These are phyloP conservation scores for Conger conger DNA, from an alignment of 2,113 vertebrate species.

Conservation along the genomic window DNA sequence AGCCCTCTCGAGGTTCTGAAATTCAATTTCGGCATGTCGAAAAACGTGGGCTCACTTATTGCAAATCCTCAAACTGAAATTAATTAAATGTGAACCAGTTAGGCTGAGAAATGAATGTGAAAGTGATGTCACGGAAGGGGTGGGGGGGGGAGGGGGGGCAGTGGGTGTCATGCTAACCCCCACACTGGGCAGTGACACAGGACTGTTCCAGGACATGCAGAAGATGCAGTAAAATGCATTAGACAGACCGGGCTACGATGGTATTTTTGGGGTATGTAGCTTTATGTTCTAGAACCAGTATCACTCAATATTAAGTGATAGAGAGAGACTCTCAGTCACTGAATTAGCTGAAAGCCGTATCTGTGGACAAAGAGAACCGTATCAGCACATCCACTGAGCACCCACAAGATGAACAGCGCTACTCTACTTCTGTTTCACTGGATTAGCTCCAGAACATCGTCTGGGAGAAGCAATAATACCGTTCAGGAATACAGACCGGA, in stretches of 20 bases:
- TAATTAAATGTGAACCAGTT: conserved; percentile 34
- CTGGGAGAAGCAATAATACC: background rate
- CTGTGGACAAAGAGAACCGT: conserved; percentile 19
- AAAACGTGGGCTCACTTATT: conserved; percentile 28
- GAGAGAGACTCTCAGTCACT: conserved; percentile 43
- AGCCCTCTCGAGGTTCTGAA: background rate
- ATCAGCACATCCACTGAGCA: too few species aligned
- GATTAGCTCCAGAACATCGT: background rate
- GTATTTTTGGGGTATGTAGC: conserved; percentile 40
- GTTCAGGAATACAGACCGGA: background rate
- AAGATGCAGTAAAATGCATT: conserved; percentile 43
- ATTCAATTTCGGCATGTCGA: conserved; percentile 3
- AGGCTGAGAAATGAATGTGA: conserved; percentile 25
- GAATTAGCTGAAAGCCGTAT: conserved; percentile 48
- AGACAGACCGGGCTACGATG: conserved; percentile 51
- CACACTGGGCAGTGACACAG: conserved; percentile 44
- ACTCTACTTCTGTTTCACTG: background rate
- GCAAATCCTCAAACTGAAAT: conserved; percentile 24
- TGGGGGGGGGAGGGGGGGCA: background rate
- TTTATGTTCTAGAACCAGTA: conserved; percentile 37
- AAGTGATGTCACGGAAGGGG: background rate
- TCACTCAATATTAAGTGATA: conserved; percentile 41
- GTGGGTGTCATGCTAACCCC: background rate
- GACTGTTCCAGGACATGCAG: background rate
- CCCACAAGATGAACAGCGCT: background rate